Conservation (phyloP, 2,888 invertebrate genomes). For the Drepana falcataria region DNA sequence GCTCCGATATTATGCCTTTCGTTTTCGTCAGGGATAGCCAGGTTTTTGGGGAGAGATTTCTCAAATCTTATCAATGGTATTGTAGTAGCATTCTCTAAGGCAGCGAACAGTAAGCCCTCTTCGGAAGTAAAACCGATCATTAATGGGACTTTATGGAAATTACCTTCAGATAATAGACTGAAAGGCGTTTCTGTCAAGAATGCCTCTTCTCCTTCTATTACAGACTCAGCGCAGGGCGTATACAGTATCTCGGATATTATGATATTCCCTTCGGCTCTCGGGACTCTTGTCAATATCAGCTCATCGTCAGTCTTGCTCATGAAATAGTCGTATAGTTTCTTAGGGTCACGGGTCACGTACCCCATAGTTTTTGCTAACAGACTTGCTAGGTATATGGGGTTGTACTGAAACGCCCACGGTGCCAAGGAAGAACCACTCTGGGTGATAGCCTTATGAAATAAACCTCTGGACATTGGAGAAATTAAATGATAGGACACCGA, state of each 20-base stretch:
- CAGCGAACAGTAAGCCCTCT: constrained; percentile 50
- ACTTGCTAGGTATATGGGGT: constrained; percentile 48
- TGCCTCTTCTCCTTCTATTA: constrained; percentile 51
- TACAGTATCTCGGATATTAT: constrained; percentile 48
- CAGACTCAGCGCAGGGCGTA: constrained; percentile 49
- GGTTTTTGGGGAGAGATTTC: constrained; percentile 51
- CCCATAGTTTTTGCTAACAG: constrained; percentile 51
- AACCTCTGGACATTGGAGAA: constrained; percentile 57
- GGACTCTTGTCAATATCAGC: constrained; percentile 47
- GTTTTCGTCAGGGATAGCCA: constrained; percentile 34
- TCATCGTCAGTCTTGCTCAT: constrained; percentile 46
- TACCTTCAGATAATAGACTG: constrained; percentile 38
- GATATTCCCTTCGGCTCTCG: constrained; percentile 40
- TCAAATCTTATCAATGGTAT: constrained; percentile 38
- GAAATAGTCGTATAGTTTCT: constrained; percentile 47
- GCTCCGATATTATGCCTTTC: constrained; percentile 30
- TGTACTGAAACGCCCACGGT: constrained; percentile 53
- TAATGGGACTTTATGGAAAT: constrained; percentile 55
- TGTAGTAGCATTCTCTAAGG: constrained; percentile 45
- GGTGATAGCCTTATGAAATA: constrained; percentile 59
- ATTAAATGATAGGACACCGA: constrained; percentile 56
- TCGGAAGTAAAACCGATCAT: constrained; percentile 49
- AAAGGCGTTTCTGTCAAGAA: constrained; percentile 52
- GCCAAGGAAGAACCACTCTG: constrained; percentile 59
- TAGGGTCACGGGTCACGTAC: constrained; percentile 39